phyloP scores from a whole-genome alignment of 2,888 invertebrate species.

The Phalangium opilio region DNA sequence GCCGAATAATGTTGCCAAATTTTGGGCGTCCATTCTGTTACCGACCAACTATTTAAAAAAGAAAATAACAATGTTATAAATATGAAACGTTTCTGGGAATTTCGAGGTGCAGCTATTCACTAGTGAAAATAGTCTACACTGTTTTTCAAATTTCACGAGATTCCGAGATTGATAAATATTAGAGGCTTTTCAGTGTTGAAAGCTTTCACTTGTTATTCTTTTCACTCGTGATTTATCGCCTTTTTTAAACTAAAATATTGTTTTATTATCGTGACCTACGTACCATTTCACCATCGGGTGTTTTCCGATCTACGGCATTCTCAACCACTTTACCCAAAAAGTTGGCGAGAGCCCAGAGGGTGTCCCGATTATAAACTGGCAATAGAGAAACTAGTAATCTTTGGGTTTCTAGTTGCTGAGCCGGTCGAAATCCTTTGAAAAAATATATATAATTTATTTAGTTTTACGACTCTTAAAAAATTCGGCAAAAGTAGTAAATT shows the following conservation, averaged over 20 bases:
- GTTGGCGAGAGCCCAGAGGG: slow-evolving; percentile 60
- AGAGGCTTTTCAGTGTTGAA: no score
- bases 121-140: no score
- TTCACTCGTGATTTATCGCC: no score
- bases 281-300: slow-evolving; percentile 32
- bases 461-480: background rate
- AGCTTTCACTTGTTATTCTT: no score
- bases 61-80: slow-evolving; percentile 5
- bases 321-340: slow-evolving; percentile 64
- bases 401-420: background rate
- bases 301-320: slow-evolving; percentile 49
- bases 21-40: slow-evolving; percentile 86
- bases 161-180: no score
- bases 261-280: slow-evolving; percentile 14
- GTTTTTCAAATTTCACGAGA: no score
- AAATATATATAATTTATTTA: background rate
- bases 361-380: slow-evolving; percentile 76
- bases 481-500: background rate
- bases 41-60: slow-evolving; percentile 44
- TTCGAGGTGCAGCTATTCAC: no score
- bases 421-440: background rate
- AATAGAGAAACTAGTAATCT: slow-evolving; percentile 54
- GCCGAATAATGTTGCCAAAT: slow-evolving; percentile 80
- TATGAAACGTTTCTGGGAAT: no score
- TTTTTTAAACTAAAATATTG: no score